Conservation (phyloP, 2,797 vertebrate species). For the Oreochromis mossambicus region DNA sequence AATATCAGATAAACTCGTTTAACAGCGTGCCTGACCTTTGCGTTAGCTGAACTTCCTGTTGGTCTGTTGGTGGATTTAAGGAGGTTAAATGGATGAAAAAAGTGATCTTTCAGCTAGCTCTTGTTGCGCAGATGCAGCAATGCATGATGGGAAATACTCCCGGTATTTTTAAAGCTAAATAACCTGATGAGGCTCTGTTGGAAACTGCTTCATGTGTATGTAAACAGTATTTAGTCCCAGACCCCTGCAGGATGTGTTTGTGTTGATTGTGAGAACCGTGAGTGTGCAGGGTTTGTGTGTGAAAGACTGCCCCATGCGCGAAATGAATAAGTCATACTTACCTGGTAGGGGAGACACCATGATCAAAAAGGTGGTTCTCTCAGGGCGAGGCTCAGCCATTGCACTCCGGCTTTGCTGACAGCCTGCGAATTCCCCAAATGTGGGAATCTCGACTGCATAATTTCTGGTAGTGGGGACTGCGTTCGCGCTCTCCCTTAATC, state of each 20-base stretch:
- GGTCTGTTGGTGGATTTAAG: not conserved
- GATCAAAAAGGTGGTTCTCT: not conserved
- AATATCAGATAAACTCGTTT: not conserved
- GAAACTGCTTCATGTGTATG: not conserved
- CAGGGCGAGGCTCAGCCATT: not conserved
- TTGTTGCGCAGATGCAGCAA: not conserved
- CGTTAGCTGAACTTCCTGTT: not conserved
- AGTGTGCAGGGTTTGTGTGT: not conserved
- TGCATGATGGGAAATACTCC: not conserved
- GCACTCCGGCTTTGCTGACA: rapidly evolving
- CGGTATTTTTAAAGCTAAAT: not conserved
- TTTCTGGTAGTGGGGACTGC: constrained; percentile 36
- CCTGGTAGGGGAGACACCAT: not conserved
- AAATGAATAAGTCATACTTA: rapidly evolving
- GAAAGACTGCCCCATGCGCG: rapidly evolving
- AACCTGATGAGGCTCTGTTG: not conserved
- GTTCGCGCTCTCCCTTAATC: constrained; percentile 2
- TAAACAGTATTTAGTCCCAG: not conserved
- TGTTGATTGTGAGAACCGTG: not conserved
- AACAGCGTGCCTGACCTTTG: not conserved
- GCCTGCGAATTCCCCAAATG: constrained; percentile 12
- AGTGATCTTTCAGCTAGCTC: not conserved
- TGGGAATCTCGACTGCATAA: not conserved
- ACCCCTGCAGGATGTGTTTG: not conserved
- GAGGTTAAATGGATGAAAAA: not conserved